A percentile compares a stretch with the other conserved stretches of the same genome.
These are phyloP conservation scores for Tenebrio molitor DNA, from an alignment of 1,140 invertebrate species.

Conservation along the genomic window DNA sequence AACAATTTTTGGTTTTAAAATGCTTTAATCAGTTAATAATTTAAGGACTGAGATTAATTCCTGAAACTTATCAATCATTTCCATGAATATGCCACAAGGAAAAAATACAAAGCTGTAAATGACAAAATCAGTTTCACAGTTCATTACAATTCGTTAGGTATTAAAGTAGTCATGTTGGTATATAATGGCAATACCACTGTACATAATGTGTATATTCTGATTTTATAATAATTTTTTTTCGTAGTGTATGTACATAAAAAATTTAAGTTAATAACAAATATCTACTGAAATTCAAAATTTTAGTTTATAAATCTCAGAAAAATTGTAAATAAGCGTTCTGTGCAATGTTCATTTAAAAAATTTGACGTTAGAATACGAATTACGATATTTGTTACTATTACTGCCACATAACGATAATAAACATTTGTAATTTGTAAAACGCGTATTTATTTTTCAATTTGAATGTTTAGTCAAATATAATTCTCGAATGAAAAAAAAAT, in stretches of 20 bases:
- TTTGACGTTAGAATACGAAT: slow-evolving; percentile 33
- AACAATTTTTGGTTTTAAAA: not conserved
- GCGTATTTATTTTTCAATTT: not conserved
- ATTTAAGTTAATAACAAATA: slow-evolving; percentile 20
- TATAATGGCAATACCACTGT: not conserved
- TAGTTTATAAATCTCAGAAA: slow-evolving; percentile 9
- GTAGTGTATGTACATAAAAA: not conserved
- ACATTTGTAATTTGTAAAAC: slow-evolving; percentile 44
- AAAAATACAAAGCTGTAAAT: not conserved
- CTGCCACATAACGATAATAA: slow-evolving; percentile 46
- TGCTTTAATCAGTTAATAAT: not conserved
- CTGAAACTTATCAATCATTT: not conserved
- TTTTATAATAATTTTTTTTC: not conserved
- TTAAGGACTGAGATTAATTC: slow-evolving; percentile 2
- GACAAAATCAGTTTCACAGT: slow-evolving; percentile 8
- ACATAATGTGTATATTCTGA: not conserved
- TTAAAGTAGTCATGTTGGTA: slow-evolving; percentile 21
- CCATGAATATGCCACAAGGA: not conserved
- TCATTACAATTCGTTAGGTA: slow-evolving; percentile 1
- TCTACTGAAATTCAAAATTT: slow-evolving; percentile 39
- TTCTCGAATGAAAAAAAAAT: too few relatives aligned
- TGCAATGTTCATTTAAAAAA: slow-evolving; percentile 41
- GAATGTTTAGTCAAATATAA: not conserved
- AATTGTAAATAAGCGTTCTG: slow-evolving; percentile 27
- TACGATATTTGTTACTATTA: slow-evolving; percentile 44